Base-by-base conservation (phyloP, 2,113 vertebrate genomes). In the Polypterus bichir region DNA sequence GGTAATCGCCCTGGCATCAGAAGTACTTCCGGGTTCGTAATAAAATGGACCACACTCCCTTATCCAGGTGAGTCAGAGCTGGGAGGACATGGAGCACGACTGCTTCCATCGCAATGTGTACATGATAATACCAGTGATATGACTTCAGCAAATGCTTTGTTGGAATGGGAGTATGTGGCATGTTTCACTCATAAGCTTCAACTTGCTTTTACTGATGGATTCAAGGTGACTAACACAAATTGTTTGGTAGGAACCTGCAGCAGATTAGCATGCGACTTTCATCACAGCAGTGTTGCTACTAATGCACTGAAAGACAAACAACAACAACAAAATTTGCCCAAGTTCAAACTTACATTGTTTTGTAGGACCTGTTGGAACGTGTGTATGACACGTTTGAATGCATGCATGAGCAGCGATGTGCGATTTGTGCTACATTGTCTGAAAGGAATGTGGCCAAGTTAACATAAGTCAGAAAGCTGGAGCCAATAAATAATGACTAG, bases 161-260 rank as follows among this genome's bases (percentile, higher is more conserved):
- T 58, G 44, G 45, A 58, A 47, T 63, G 62, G 54, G 62, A 58
- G 45, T 57, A 54, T 8, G 9, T 9, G 46, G 9, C 11, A 44
- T 63, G 54, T 44, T 63, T 63, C 51, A 56, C 62, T 4, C 62
- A 48, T 44, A 63, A 54, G 2, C 62, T 64, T 47, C 55, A 58
- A 9, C 47, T 58, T 27, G 55, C 55, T 27, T 57, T 64, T 7
- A 58, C 49, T 49, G 46, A 64, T 49, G 62, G 46, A 27, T 58
- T 58, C 11, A 64, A 64, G 48, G 46, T 48, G 9, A 49, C 27
- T 55, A 48, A 54, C 47, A 11, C 58, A 56, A 47, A 47, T 56
- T 4, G 5, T 55, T 46, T 64, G 5, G 47, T 49, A 2, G 55
- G 54, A 48, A 44, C 62, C 27, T 27, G 6, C 9, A 58, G 44